phyloP scores from a whole-genome alignment of 2,888 invertebrate species.

The Amblyjoppa fuscipennis region DNA sequence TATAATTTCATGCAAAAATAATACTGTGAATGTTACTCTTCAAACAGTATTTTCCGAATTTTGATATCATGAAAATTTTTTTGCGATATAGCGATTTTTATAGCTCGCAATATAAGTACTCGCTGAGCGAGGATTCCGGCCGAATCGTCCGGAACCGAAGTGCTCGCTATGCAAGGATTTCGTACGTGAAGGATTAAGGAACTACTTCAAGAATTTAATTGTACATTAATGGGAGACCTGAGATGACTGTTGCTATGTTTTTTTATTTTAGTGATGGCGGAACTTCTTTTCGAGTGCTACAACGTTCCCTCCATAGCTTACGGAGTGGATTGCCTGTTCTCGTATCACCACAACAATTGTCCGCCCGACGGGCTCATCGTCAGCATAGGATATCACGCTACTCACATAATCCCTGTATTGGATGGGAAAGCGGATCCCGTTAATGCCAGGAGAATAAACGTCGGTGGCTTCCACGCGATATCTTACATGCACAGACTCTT shows the following conservation, averaged over 20 bases:
- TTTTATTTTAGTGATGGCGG: constrained; percentile 93
- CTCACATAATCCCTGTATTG: constrained; percentile 94
- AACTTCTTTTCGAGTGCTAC: constrained; percentile 97
- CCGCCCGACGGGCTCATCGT: constrained; percentile 91
- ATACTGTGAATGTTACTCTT: no score
- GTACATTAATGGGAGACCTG: not conserved
- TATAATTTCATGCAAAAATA: no score
- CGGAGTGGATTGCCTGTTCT: constrained; percentile 94
- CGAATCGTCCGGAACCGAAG: no score
- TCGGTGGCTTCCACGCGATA: constrained; percentile 95
- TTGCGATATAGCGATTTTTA: no score
- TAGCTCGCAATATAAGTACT: no score
- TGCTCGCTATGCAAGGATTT: no score
- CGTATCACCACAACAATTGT: constrained; percentile 89
- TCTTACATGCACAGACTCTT: constrained; percentile 94
- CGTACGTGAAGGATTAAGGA: no score
- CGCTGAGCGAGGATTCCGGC: no score
- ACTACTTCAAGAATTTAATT: not conserved
- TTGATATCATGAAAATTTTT: no score
- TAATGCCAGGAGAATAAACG: constrained; percentile 93
- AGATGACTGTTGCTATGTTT: not conserved
- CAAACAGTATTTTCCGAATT: no score
- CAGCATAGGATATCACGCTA: constrained; percentile 95
- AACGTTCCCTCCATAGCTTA: constrained; percentile 94
- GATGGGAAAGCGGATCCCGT: constrained; percentile 89